These are phyloP conservation scores for Oxyscelio sp. DNA, from an alignment of 2,888 invertebrate species.

Conservation along the genomic window DNA sequence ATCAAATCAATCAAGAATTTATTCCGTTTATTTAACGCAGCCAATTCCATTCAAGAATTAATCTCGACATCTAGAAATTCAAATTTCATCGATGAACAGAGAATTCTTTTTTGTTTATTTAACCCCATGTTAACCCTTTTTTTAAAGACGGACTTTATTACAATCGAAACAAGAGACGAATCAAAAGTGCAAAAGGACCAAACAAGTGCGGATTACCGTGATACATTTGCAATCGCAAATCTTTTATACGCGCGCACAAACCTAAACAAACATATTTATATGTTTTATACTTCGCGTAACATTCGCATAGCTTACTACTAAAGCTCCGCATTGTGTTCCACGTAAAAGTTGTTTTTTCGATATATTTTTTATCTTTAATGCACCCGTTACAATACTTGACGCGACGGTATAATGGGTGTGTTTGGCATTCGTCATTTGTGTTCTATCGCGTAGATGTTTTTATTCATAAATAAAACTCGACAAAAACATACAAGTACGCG, in stretches of 20 bases:
- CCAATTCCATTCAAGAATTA: slow-evolving; percentile 1
- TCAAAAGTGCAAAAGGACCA: no score
- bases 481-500: not conserved
- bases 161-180: no score
- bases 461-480: slow-evolving; percentile 24
- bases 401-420: slow-evolving; percentile 30
- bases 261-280: slow-evolving; percentile 21
- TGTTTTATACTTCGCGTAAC: slow-evolving; percentile 18
- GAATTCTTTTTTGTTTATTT: no score
- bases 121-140: no score
- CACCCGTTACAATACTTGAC: slow-evolving; percentile 58
- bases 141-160: no score
- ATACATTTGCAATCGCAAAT: slow-evolving; percentile 6
- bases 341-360: slow-evolving; percentile 50
- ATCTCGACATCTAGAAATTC: not conserved
- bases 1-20: slow-evolving; percentile 26
- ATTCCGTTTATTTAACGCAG: slow-evolving; percentile 26
- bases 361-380: slow-evolving; percentile 57
- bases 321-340: slow-evolving; percentile 42
- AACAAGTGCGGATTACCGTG: slow-evolving; percentile 1
- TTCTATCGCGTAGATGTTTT: slow-evolving; percentile 14
- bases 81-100: not conserved
- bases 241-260: not conserved
- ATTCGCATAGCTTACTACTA: slow-evolving; percentile 19
- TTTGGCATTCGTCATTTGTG: slow-evolving; percentile 33